Evolutionary conservation across 2,888 invertebrate species (phyloP), one percentile per base, ranked within the genome.

Genomic region (Abscondita cerata): DNA sequence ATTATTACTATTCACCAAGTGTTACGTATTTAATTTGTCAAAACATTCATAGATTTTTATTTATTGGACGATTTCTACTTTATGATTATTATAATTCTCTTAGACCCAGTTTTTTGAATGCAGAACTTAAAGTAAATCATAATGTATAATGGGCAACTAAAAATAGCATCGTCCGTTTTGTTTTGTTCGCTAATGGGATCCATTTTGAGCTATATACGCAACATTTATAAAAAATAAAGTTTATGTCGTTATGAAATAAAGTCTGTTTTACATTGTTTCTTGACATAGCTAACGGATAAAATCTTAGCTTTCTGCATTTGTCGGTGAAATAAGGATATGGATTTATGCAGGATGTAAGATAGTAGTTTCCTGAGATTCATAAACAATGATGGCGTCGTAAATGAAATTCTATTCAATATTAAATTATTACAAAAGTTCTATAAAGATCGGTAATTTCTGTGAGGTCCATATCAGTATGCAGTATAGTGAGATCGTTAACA

Each of bases 381-480:
- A 64, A 59, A 55, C 58, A 52, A 54, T 38, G 54, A 31, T 57
- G 52, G 40, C 11, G 18, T 46, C 13, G 50, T 53, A 59, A 65
- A 59, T 62, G 58, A 48, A 52, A 48, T 55, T 41, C 56, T 53
- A 33, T 62, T 62, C 58, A 65, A 54, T 33, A 46, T 50, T 56
- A 62, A 65, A 62, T 65, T 65, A 62, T 53, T 56, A 57, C 55
- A 59, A 62, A 65, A 59, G 54, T 54, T 31, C 12, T n/a, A 2
- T 47, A 31, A 34, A 34, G 48, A 15, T 25, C 38, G 6, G 53
- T 48, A 38, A 68, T 68, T 68, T 65, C 68, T 75, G 78, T 78
- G 79, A 67, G 79, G 79, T 78, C 79, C 73, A 58, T 63, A 74
- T 79, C 73, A 74, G 76, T 78, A 80, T 80, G 72, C 79, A 68